These are phyloP conservation scores for Cetoscarus ocellatus DNA, from an alignment of 2,797 vertebrate species.

Conservation along the genomic window DNA sequence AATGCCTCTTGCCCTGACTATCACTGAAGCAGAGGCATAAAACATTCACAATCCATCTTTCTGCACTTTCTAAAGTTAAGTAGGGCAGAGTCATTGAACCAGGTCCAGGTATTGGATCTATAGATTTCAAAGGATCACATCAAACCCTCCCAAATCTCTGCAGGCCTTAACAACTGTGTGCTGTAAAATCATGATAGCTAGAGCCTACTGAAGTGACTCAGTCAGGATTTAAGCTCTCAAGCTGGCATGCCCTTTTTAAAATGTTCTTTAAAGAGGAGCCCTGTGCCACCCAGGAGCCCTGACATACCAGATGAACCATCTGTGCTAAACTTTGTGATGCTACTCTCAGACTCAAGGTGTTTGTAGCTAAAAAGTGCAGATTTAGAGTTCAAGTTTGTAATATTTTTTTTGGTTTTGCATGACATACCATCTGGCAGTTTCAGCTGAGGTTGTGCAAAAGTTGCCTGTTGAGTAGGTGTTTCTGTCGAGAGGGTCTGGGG, in stretches of 20 bases:
- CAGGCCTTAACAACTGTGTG: neutral
- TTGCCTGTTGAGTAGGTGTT: constrained; percentile 10
- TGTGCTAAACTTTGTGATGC: neutral
- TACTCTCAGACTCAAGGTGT: constrained; percentile 1
- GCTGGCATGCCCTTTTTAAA: constrained; percentile 8
- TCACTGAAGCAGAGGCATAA: too few species aligned
- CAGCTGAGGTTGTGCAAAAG: constrained; percentile 7
- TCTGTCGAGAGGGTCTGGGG: constrained; percentile 2
- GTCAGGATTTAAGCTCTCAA: constrained; percentile 19
- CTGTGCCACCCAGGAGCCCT: neutral
- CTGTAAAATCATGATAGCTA: constrained; percentile 22
- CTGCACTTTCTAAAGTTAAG: constrained; percentile 5
- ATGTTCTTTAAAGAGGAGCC: neutral
- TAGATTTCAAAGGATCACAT: constrained; percentile 25
- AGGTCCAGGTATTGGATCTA: constrained; percentile 11
- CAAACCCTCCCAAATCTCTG: constrained; percentile 24
- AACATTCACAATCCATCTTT: neutral
- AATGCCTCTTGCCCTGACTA: too few species aligned
- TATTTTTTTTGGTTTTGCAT: neutral
- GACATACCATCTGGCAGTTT: constrained; percentile 3
- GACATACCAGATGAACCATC: neutral
- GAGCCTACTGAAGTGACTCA: constrained; percentile 19
- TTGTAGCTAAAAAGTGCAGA: neutral
- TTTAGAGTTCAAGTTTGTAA: neutral
- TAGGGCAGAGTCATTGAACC: constrained; percentile 9